Evolutionary conservation across 2,797 vertebrate genomes (phyloP).

Genomic region (Lepus townsendii): DNA sequence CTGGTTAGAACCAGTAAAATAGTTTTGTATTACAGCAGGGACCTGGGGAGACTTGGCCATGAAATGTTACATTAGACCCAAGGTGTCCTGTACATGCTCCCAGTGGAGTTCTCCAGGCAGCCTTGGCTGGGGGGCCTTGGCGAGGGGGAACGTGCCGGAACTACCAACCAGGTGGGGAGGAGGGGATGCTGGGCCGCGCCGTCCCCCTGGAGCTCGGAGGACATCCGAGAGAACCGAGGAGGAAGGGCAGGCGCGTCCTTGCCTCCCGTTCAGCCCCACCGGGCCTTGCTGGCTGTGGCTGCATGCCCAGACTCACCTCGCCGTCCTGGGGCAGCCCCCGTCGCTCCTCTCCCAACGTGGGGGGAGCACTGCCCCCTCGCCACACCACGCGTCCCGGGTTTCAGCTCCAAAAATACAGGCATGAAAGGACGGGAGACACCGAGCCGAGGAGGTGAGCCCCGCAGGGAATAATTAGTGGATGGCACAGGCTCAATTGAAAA

Average conservation of each 20-base stretch:
- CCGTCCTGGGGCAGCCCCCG: conserved; percentile 11
- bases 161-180: conserved; percentile 80
- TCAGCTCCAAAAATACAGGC: conserved; percentile 72
- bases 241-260: conserved; percentile 75
- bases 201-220: conserved; percentile 67
- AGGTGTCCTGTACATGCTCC: conserved; percentile 89
- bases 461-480: conserved; percentile 75
- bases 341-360: conserved; percentile 14
- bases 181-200: conserved; percentile 23
- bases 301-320: conserved; percentile 51
- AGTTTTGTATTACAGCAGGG: conserved; percentile 88
- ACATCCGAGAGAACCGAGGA: conserved; percentile 71
- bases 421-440: conserved; percentile 27
- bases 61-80: conserved; percentile 90
- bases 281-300: conserved; percentile 60
- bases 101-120: conserved; percentile 87
- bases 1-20: conserved; percentile 85
- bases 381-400: conserved; percentile 69
- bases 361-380: conserved; percentile 47
- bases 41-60: conserved; percentile 89
- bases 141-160: conserved; percentile 81
- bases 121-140: conserved; percentile 86
- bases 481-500: conserved; percentile 74
- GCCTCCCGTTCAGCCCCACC: conserved; percentile 20
- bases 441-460: conserved; percentile 74